These are phyloP conservation scores for Urocolius indicus DNA, from an alignment of 2,113 vertebrate species.

Conservation along the genomic window DNA sequence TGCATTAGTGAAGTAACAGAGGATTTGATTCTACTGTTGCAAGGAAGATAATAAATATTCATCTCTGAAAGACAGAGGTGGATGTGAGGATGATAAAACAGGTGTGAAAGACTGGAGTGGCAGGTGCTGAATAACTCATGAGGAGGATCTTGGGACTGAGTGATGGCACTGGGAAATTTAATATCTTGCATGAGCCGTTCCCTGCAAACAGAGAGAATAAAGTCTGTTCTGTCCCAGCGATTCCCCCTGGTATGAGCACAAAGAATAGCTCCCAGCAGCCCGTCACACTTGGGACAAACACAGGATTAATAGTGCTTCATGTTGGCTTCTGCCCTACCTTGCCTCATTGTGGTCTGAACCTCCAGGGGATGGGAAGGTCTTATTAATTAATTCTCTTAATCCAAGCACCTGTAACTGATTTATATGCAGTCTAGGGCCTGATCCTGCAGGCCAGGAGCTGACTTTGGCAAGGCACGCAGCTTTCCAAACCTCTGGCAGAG, in stretches of 20 bases:
- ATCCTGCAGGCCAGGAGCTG: background rate
- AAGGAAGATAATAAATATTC: background rate
- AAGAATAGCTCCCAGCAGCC: conserved; percentile 31
- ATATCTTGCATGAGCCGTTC: background rate
- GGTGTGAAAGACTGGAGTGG: background rate
- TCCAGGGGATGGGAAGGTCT: conserved; percentile 43
- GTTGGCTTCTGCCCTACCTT: background rate
- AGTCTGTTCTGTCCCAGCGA: background rate
- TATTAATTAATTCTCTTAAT: conserved; percentile 40
- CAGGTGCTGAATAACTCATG: conserved; percentile 13
- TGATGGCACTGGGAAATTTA: background rate
- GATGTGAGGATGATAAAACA: background rate
- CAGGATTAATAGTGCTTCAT: conserved; percentile 31
- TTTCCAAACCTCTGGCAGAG: background rate
- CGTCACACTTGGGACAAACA: conserved; percentile 10
- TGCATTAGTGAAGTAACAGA: background rate
- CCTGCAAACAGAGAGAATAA: background rate
- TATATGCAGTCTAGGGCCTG: background rate
- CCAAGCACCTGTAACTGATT: conserved; percentile 61
- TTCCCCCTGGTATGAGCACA: background rate
- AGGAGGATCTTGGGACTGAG: background rate
- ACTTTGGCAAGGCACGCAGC: background rate
- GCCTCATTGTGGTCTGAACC: conserved; percentile 24
- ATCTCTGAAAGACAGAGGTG: background rate
- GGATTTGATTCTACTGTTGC: background rate